Conservation (phyloP, 2,888 invertebrate species). For the Nasonovia ribisnigri region DNA sequence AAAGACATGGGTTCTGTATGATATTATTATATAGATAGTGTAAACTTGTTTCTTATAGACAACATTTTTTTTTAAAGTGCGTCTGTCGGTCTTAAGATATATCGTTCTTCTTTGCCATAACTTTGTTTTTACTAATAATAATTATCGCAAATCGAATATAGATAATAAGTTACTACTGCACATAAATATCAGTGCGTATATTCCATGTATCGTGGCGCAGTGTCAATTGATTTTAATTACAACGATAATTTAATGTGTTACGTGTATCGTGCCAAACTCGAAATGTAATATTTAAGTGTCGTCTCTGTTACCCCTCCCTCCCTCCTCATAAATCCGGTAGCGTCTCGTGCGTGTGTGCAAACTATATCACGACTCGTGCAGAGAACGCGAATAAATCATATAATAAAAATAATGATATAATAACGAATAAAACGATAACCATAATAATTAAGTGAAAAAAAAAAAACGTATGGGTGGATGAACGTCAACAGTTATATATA, state of each 20-base stretch:
- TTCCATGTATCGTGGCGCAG: background rate
- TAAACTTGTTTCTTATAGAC: background rate
- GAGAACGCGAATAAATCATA: background rate
- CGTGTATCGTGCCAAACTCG: background rate
- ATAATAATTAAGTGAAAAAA: background rate
- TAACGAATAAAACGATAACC: background rate
- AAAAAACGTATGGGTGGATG: background rate
- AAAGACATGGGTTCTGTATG: background rate
- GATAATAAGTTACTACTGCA: background rate
- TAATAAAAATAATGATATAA: background rate
- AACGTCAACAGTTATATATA: background rate
- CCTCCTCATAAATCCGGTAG: background rate
- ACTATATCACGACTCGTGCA: background rate
- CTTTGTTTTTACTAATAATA: background rate
- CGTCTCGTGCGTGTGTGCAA: background rate
- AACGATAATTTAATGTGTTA: background rate
- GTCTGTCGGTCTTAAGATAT: background rate
- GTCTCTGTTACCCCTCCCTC: background rate
- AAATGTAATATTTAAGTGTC: background rate
- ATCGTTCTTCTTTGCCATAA: background rate
- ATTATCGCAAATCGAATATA: background rate
- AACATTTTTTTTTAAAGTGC: background rate
- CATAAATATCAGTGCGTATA: too few relatives aligned
- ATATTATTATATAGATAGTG: background rate
- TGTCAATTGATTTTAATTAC: constrained; percentile 4